Evolutionary conservation across 1,140 invertebrate genomes (phyloP), one percentile per base, ranked within the genome.

Genomic region (Subanguina moxae): DNA sequence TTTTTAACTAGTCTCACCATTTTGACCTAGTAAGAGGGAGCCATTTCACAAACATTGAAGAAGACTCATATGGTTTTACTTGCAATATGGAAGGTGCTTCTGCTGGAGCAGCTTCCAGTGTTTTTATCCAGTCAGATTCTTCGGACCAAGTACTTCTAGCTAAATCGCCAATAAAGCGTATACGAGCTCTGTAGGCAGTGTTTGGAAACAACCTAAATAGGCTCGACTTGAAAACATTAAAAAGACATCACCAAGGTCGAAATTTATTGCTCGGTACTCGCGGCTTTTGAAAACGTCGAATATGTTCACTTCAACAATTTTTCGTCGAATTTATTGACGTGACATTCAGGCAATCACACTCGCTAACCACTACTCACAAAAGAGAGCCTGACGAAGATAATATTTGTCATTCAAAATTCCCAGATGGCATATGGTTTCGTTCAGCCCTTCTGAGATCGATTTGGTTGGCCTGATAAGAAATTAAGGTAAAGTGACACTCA

Each of bases 101-200:
- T 46, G 90, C 90, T 1, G 94, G 94, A n/a, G 91, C 91, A 89
- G 91, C 90, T 58, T 92, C 90, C 67, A 93, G 83, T 0, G 93
- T 97, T 74, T 89, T 87, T 15, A 93, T 91, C 82, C 90, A 88
- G 74, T 89, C 88, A 9, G 93, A 96, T 75, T 92, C 90, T 8
- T 87, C 86, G 81, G 93, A 96, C 86, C 91, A 97, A 7, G 88
- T 87, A 80, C 92, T 94, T 1, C 90, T 90, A 0, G 93, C 93
- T 65, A 96, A 91, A 82, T 98, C 94, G 83, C 97, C 97, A 8
- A 90, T 93, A 0, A 93, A 94, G 84, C 93, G 89, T 64, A 97
- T 92, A 64, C 93, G 86, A 83, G 97, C 95, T 80, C 90, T 89
- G 84, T 97, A 98, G 0, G 87, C 87, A 0, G 92, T 94, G 78